phyloP scores from a whole-genome alignment of 2,113 vertebrate genomes.

The Stigmatopora nigra region DNA sequence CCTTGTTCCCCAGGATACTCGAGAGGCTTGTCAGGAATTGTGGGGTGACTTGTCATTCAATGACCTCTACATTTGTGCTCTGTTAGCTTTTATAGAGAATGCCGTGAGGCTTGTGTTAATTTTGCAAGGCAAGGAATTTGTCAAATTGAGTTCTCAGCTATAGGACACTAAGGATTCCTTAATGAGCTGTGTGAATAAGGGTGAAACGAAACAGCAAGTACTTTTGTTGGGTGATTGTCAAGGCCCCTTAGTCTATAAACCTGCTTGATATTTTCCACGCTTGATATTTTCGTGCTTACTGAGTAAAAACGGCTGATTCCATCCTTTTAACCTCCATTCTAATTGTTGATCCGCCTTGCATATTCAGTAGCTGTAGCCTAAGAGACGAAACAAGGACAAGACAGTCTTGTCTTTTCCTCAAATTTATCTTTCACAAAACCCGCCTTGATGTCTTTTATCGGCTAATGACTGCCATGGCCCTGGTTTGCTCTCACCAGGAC shows the following conservation, averaged over 20 bases:
- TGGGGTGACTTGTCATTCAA: conserved; percentile 51
- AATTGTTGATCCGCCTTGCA: conserved; percentile 11
- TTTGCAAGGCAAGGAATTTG: conserved; percentile 6
- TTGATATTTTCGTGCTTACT: neutral
- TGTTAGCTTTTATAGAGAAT: conserved; percentile 29
- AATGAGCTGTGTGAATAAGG: neutral
- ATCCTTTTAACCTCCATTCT: conserved; percentile 10
- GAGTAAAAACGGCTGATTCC: neutral
- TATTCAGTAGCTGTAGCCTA: conserved; percentile 26
- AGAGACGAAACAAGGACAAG: neutral
- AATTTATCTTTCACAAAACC: conserved; percentile 19
- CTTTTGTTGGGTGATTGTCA: neutral
- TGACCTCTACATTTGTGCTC: conserved; percentile 47
- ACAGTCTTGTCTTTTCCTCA: conserved; percentile 19
- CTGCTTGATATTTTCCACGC: neutral
- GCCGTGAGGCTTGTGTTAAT: conserved; percentile 26
- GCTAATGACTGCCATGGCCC: conserved; percentile 45
- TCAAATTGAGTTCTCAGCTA: conserved; percentile 15
- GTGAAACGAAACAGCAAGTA: conserved; percentile 8
- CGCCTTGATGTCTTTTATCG: conserved; percentile 20
- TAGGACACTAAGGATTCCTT: conserved; percentile 2
- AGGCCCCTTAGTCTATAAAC: conserved; percentile 8
- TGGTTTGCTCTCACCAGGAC: conserved; percentile 30
- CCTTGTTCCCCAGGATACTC: conserved; percentile 40
- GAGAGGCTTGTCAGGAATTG: conserved; percentile 41